Evolutionary conservation across 2,797 vertebrate genomes (phyloP), one percentile per base, ranked within the genome.

Genomic region (Nannoperca australis): DNA sequence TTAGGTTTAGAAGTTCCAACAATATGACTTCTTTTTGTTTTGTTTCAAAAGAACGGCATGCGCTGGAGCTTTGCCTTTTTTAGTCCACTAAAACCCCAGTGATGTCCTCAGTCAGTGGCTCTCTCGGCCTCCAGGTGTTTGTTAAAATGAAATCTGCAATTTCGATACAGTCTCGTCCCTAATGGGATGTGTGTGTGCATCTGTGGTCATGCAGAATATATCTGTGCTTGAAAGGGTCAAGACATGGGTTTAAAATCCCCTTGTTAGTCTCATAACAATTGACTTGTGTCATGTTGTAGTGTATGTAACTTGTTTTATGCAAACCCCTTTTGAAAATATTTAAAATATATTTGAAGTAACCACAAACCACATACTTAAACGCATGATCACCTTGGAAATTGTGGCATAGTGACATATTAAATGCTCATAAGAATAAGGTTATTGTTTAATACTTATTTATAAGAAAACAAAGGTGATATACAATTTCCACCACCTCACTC

Each of bases 71-170:
- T 76, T 70, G 17, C 13, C 18, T 69, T 70, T 61, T 24, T n/a
- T 47, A 36, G 17, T 84, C 50, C 32, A 60, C 38, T 67, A 65
- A 53, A 80, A 64, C 51, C n/a, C 7, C 1, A 49, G 36, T 45
- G 49, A 51, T 40, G 82, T 9, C n/a, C 20, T 69, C 24, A 20
- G 13, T 69, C 24, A 20, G 13, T 60, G 60, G 32, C 34, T 65
- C 22, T 76, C n/a, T 73, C 66, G 69, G 45, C 61, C 62, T 68
- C 34, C 5, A 30, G 72, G 74, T 20, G 30, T 73, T 71, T 83
- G 50, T 22, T 53, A 54, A 61, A 71, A 75, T 69, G 5, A 76
- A 70, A 71, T 73, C 55, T 79, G 34, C 59, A 51, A 44, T 65
- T 32, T 81, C 51, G 62, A 20, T 81, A 55, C 22, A 64, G 50